phyloP scores from a whole-genome alignment of 1,140 invertebrate species.

The Drosophila rhopaloa region DNA sequence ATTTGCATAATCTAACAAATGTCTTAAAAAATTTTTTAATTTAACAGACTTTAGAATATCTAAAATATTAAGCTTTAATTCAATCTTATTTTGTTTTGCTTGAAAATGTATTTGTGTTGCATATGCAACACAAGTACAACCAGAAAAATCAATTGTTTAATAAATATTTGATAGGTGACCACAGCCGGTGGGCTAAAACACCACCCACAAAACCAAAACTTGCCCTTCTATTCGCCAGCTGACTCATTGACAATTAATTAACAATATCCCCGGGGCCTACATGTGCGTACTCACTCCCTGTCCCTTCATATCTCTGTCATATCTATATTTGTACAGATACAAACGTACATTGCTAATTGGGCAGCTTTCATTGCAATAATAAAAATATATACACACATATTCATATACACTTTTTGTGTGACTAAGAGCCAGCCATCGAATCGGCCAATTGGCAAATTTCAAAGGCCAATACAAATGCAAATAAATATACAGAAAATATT shows the following conservation, averaged over 20 bases:
- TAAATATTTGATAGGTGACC: conserved; percentile 3
- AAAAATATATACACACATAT: conserved; percentile 55
- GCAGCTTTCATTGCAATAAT: conserved; percentile 76
- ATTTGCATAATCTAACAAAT: too few relatives aligned
- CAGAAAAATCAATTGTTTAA: conserved; percentile 12
- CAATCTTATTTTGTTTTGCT: background rate
- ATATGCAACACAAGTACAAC: too few relatives aligned
- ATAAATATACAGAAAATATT: conserved; percentile 41
- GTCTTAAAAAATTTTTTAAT: too few relatives aligned
- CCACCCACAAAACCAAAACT: conserved; percentile 17
- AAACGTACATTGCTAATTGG: conserved; percentile 66
- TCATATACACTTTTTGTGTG: conserved; percentile 57
- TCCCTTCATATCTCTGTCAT: conserved; percentile 32
- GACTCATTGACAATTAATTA: conserved; percentile 77
- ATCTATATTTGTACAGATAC: conserved; percentile 14
- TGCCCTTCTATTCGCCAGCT: conserved; percentile 38
- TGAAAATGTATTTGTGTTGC: too few relatives aligned
- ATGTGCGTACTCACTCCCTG: conserved; percentile 11
- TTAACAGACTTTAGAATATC: too few relatives aligned
- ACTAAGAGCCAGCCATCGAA: conserved; percentile 59
- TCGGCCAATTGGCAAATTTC: conserved; percentile 69
- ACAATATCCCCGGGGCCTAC: conserved; percentile 50
- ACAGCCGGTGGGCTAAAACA: background rate
- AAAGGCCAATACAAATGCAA: conserved; percentile 68
- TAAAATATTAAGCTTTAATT: background rate